Evolutionary conservation across 2,797 vertebrate species (phyloP), one percentile per base, ranked within the genome.

Genomic region (Chiloscyllium punctatum): DNA sequence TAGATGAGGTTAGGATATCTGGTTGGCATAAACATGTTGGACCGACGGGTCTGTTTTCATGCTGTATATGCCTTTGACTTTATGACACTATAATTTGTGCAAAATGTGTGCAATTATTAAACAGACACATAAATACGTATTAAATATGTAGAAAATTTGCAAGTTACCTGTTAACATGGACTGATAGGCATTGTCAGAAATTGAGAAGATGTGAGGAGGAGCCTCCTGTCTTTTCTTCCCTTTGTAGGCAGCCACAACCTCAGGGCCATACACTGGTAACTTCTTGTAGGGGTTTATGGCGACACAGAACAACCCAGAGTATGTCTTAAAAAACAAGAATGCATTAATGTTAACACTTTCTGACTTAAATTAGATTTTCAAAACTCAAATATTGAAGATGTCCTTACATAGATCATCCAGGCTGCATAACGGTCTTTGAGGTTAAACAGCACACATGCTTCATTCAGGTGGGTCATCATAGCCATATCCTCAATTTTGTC

Each of bases 111-210:
- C 2, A 62, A 11, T 15, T 57, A 30, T 62, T 53, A 62, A 90
- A 90, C 21, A 30, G 57, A 68, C 72, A 30, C 1, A 51, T 23
- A 79, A 88, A 23, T 96, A 98, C 98, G 30, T 98, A 98, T 48
- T 42, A 30, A 90, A 62, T 18, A 90, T 62, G 5, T 33, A 33
- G 30, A 16, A 90, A n/a, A n/a, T 90, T 68, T 37, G n/a, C 4
- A 16, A 84, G 96, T 97, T 96, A 99, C 98, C 98, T 95, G 98
- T 98, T 95, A 98, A 96, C 98, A 99, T 99, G 97, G 97, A 98
- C 98, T 99, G 98, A 97, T 99, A 99, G 96, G 98, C 99, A 0
- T 98, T 99, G 96, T 99, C 99, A 96, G 99, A 99, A 97, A 99
- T 99, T 97, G 98, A 98, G 97, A 99, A 99, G 98, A 99, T 99